A percentile compares a stretch with the other conserved stretches of the same genome.
Evolutionary conservation across 2,797 vertebrate genomes (phyloP).

Genomic region (Mastacembelus armatus): DNA sequence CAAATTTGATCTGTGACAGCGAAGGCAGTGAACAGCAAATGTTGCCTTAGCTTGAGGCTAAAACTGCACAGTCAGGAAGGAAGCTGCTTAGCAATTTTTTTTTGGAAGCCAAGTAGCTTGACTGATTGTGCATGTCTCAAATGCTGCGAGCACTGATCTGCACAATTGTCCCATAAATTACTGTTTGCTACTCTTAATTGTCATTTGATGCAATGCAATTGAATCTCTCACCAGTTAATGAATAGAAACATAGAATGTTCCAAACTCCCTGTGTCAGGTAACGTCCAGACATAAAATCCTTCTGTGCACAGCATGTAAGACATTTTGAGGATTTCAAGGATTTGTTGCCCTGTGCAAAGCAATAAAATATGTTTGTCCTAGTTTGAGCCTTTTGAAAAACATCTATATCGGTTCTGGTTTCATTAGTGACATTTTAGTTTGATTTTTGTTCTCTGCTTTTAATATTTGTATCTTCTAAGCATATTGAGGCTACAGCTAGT

Average conservation of each 20-base stretch:
- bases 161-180: conserved; percentile 39
- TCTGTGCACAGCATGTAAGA: neutral
- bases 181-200: conserved; percentile 35
- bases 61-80: conserved; percentile 34
- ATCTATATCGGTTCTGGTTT: too few species aligned
- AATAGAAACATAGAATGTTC: conserved; percentile 4
- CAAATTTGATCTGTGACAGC: conserved; percentile 56
- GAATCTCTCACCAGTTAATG: conserved; percentile 9
- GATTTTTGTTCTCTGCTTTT: neutral
- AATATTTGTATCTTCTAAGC: too few species aligned
- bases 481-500: too few species aligned
- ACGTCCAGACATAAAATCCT: neutral
- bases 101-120: conserved; percentile 45
- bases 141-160: conserved; percentile 32
- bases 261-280: neutral
- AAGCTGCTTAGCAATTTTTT: conserved; percentile 42
- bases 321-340: neutral
- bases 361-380: neutral
- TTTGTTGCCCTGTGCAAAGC: too few species aligned
- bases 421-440: too few species aligned
- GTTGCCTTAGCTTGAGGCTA: conserved; percentile 39
- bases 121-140: conserved; percentile 41
- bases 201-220: conserved; percentile 23
- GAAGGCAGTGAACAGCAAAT: conserved; percentile 31
- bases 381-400: too few species aligned